These are phyloP conservation scores for Petrocephalus microphthalmus DNA, from an alignment of 2,113 vertebrate species.

Conservation along the genomic window DNA sequence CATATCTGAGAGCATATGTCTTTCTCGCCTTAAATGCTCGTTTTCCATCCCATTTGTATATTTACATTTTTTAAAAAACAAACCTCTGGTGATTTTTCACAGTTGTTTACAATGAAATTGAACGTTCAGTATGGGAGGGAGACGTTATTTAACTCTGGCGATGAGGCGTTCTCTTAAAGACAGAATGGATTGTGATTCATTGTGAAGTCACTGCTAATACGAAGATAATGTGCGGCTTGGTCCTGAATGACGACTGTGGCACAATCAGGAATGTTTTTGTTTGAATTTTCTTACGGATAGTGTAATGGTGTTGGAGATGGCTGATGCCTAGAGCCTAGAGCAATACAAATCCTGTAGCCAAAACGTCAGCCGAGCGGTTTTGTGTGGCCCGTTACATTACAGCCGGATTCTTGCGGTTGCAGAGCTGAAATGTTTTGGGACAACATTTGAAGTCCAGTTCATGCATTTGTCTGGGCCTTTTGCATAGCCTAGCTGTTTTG, in stretches of 20 bases:
- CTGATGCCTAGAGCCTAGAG: background rate
- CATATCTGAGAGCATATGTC: background rate
- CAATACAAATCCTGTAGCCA: background rate
- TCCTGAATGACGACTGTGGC: background rate
- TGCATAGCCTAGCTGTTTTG: background rate
- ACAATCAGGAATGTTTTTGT: conserved; percentile 2
- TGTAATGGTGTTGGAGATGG: background rate
- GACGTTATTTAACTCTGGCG: background rate
- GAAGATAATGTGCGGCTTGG: background rate
- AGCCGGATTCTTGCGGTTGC: background rate
- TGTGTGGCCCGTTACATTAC: conserved; percentile 1
- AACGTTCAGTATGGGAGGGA: background rate
- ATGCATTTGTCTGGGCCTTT: background rate
- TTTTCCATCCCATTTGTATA: background rate
- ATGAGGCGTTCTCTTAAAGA: background rate
- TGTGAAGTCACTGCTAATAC: background rate
- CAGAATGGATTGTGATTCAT: background rate
- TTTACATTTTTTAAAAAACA: background rate
- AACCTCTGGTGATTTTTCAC: background rate
- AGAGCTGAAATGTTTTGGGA: conserved; percentile 17
- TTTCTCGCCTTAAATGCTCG: background rate
- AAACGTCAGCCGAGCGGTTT: background rate
- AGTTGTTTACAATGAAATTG: conserved; percentile 1
- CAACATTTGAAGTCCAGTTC: conserved; percentile 1
- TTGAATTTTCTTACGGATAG: background rate